phyloP scores from a whole-genome alignment of 2,113 vertebrate species.

The Psammodynastes pulverulentus region DNA sequence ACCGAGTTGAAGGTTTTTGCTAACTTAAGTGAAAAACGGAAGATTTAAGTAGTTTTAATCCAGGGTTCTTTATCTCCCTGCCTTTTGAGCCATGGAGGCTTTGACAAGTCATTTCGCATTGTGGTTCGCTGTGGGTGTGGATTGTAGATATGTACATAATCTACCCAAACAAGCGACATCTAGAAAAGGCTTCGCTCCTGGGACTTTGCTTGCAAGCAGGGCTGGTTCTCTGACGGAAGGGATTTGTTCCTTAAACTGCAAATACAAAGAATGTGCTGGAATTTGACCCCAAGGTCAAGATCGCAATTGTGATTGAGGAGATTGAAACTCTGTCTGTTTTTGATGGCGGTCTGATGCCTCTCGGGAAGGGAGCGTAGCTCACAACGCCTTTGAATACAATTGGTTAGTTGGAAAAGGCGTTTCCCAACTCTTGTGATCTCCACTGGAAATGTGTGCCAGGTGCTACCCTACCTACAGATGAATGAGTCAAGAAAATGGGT shows the following conservation, averaged over 20 bases:
- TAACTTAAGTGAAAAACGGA: background rate
- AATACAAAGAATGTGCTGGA: background rate
- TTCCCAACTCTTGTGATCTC: background rate
- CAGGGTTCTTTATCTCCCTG: conserved; percentile 38
- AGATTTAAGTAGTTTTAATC: conserved; percentile 6
- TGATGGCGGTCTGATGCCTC: background rate
- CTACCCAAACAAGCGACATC: background rate
- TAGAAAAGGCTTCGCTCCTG: background rate
- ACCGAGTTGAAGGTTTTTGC: conserved; percentile 26
- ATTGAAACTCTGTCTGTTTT: background rate
- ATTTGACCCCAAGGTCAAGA: background rate
- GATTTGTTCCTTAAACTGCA: background rate
- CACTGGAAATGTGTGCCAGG: background rate
- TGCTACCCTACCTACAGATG: background rate
- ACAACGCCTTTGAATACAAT: background rate
- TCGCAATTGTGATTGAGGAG: background rate
- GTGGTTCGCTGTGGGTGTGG: background rate
- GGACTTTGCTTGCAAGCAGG: background rate
- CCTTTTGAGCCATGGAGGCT: conserved; percentile 17
- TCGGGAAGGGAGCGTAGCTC: background rate
- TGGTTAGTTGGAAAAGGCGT: background rate
- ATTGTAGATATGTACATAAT: background rate
- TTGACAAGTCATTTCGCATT: conserved; percentile 36
- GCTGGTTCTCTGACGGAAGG: background rate
- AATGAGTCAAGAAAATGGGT: background rate